Percentiles rank a stretch among this genome's conserved stretches.
phyloP scores from a whole-genome alignment of 2,113 vertebrate genomes.

The Oplegnathus fasciatus region DNA sequence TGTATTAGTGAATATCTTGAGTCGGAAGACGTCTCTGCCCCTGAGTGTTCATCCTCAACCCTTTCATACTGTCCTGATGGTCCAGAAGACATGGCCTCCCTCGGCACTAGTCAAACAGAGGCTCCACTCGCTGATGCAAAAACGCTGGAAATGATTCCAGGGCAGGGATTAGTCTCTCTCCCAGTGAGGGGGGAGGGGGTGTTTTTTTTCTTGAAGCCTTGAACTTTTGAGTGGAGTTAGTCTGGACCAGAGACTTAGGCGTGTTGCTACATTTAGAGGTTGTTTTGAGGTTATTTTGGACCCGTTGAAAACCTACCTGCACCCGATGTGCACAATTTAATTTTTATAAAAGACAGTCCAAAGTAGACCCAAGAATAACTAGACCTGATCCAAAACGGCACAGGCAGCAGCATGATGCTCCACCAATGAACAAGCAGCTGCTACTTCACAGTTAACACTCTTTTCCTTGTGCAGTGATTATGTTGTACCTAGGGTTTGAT shows the following conservation, averaged over 20 bases:
- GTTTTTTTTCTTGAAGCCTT: neutral
- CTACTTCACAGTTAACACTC: too few relatives aligned
- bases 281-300: too few relatives aligned
- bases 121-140: constrained; percentile 21
- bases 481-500: too few relatives aligned
- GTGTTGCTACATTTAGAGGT: too few relatives aligned
- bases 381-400: too few relatives aligned
- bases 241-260: neutral
- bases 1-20: constrained; percentile 10
- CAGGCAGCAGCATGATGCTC: too few relatives aligned
- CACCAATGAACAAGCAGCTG: too few relatives aligned
- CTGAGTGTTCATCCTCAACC: constrained; percentile 23
- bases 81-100: constrained; percentile 39
- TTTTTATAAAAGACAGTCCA: too few relatives aligned
- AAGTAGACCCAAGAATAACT: too few relatives aligned
- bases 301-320: too few relatives aligned
- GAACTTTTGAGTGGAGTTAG: neutral
- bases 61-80: neutral
- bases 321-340: too few relatives aligned
- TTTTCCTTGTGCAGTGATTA: too few relatives aligned
- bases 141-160: neutral
- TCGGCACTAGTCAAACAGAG: neutral
- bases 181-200: neutral
- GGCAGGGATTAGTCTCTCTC: constrained; percentile 1
- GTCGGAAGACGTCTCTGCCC: constrained; percentile 17